A percentile compares a stretch with the other conserved stretches of the same genome.
Conservation (phyloP, 2,797 vertebrate species). For the Phylloscopus collybita region DNA sequence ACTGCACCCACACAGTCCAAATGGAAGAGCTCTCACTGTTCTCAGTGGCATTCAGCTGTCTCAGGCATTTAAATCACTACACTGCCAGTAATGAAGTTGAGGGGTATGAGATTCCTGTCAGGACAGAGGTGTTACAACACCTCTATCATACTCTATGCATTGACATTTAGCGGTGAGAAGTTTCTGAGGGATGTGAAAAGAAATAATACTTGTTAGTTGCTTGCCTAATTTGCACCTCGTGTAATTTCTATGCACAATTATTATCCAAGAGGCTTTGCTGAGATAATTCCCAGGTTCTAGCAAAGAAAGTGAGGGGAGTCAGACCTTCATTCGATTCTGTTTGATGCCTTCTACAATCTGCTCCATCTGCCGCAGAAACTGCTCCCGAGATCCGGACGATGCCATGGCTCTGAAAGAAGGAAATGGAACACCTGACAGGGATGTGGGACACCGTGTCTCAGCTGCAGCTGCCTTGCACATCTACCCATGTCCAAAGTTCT, state of each 20-base stretch:
- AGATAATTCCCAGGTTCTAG: background rate
- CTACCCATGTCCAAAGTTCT: background rate
- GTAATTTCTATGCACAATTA: background rate
- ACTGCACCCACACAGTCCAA: background rate
- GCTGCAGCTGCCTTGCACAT: background rate
- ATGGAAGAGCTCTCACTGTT: background rate
- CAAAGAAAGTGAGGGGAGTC: background rate
- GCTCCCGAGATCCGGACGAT: conserved; percentile 90
- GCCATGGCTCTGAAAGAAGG: conserved; percentile 90
- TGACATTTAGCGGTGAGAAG: background rate
- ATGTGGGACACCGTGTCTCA: background rate
- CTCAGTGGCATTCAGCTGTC: background rate
- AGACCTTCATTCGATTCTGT: conserved; percentile 94
- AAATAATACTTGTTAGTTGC: background rate
- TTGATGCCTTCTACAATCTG: conserved; percentile 99
- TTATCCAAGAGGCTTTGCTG: background rate
- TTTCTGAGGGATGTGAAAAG: background rate
- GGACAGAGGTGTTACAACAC: background rate
- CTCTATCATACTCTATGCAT: background rate
- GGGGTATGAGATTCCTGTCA: background rate
- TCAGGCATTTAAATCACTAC: background rate
- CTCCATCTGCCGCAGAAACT: conserved; percentile 97
- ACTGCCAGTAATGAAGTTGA: background rate
- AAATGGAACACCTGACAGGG: background rate
- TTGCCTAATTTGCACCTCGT: background rate